Evolutionary conservation across 35 echinoderm and acorn worm species (phyloP), one percentile per base, ranked within the genome.

Genomic region (Apostichopus parvimensis): DNA sequence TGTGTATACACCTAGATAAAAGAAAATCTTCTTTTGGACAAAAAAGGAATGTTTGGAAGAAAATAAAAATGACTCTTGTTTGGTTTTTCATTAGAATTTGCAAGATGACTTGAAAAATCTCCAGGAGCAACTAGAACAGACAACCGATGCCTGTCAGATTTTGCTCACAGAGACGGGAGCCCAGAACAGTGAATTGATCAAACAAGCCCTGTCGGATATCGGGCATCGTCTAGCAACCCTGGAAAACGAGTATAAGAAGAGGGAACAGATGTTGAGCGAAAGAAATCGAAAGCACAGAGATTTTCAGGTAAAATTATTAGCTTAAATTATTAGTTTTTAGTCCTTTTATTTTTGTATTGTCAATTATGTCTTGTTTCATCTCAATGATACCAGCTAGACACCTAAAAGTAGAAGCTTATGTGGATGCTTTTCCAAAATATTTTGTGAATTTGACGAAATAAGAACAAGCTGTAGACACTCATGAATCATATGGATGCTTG

Each of bases 111-210:
- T 98, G 53, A 93, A 93, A 52, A 82, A 57, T 13, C 95, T 98
- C 68, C 97, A 98, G 77, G 97, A 96, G 53, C 97, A 96, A 53
- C 72, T 98, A 22, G 93, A 94, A 61, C 59, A 86, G 75, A 98
- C 95, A 90, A 96, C 92, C 6, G 97, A 98, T 61, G 95, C 91
- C 6, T 98, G 97, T 91, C 95, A 98, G 86, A 45, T 94, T 57
- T 78, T 98, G 9, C 57, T 96, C 66, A 54, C 88, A 2, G 94
- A 98, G 54, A 94, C 93, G 22, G 92, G 93, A 56, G 91, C 91
- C 10, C 91, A 94, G 87, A 95, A 93, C 77, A 80, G 83, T 52
- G 86, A 94, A 28, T 71, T 98, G 79, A 98, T 98, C 87, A 94
- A 92, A 62, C 97, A 98, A 77, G 93, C 97, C 34, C 82, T 98